Conservation (phyloP, 2,113 vertebrate genomes). For the Electrona antarctica region DNA sequence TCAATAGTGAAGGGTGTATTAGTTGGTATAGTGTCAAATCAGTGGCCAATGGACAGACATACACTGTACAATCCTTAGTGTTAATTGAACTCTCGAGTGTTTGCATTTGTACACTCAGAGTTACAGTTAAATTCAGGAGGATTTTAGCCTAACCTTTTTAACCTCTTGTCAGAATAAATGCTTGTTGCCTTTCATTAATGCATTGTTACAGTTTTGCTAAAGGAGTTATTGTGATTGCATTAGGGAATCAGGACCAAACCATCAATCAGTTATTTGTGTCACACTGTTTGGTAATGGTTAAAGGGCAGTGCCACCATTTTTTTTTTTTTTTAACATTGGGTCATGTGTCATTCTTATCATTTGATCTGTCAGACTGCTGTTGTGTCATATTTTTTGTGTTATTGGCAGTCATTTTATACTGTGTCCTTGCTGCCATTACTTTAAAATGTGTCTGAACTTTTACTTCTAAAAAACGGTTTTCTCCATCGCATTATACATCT, state of each 20-base stretch:
- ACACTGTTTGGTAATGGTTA: neutral
- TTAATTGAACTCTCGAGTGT: too few relatives aligned
- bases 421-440: neutral
- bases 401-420: neutral
- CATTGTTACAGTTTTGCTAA: neutral
- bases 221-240: neutral
- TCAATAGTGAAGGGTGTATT: neutral
- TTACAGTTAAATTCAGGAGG: too few relatives aligned
- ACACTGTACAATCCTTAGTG: neutral
- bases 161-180: neutral
- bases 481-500: neutral
- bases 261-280: neutral
- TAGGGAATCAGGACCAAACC: slow-evolving; percentile 10
- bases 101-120: too few relatives aligned
- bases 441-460: neutral
- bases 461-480: neutral
- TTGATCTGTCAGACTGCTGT: neutral
- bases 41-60: neutral
- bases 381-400: neutral
- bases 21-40: neutral
- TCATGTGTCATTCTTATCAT: neutral
- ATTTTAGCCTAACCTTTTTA: too few relatives aligned
- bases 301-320: neutral
- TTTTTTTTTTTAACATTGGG: neutral
- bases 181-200: neutral